Evolutionary conservation across 2,888 invertebrate species (phyloP).

Genomic region (Abrostola tripartita): DNA sequence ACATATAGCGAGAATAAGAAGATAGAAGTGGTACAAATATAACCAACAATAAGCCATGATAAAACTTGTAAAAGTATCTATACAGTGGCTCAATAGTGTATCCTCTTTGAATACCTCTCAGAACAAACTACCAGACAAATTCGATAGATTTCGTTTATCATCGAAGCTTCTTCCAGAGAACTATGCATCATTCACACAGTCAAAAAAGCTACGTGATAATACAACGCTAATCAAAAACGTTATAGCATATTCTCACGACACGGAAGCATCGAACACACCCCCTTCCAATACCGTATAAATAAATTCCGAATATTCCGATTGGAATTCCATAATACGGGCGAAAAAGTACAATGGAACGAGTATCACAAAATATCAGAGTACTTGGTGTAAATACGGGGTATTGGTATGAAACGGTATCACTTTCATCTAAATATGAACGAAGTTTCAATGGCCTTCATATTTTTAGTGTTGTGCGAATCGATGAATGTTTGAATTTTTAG

Average conservation of each 20-base stretch:
- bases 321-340: slow-evolving; percentile 41
- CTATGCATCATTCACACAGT: background rate
- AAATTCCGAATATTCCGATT: slow-evolving; percentile 56
- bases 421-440: slow-evolving; percentile 37
- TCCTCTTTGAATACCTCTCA: too few species aligned
- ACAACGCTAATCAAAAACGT: slow-evolving; percentile 4
- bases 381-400: slow-evolving; percentile 53
- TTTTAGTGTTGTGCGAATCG: slow-evolving; percentile 29
- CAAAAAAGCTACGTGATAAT: background rate
- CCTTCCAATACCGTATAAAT: slow-evolving; percentile 41
- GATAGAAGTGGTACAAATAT: too few species aligned
- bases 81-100: too few species aligned
- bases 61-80: too few species aligned
- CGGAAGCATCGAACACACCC: background rate
- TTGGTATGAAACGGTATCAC: slow-evolving; percentile 37
- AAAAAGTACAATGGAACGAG: slow-evolving; percentile 59
- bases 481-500: slow-evolving; percentile 17
- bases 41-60: too few species aligned
- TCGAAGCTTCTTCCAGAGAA: too few species aligned
- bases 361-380: slow-evolving; percentile 50
- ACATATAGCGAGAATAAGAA: too few species aligned
- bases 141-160: too few species aligned
- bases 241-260: slow-evolving; percentile 2
- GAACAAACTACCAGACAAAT: too few species aligned
- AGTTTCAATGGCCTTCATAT: slow-evolving; percentile 19